A percentile compares a stretch with the other conserved stretches of the same genome.
Conservation (phyloP, 2,888 invertebrate species). For the Allacma fusca region DNA sequence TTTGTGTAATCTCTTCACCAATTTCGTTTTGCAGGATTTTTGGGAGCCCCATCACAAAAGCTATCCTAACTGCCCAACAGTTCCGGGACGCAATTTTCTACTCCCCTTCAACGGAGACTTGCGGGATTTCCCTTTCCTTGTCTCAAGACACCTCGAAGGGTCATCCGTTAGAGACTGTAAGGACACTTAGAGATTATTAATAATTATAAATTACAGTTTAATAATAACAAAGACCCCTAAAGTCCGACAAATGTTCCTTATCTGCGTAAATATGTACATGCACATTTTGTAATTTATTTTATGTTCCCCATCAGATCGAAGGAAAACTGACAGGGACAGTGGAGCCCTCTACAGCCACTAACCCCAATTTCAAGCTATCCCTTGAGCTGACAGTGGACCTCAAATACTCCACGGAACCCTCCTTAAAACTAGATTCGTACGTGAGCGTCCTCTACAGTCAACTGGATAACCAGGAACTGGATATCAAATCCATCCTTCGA, state of each 20-base stretch:
- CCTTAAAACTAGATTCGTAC: constrained; percentile 1
- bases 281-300: neutral
- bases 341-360: neutral
- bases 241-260: too few species aligned
- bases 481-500: constrained; percentile 9
- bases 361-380: neutral
- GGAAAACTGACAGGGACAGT: constrained; percentile 23
- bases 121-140: constrained; percentile 49
- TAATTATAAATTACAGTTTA: too few species aligned
- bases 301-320: constrained; percentile 23
- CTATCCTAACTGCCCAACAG: constrained; percentile 51
- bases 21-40: constrained; percentile 49
- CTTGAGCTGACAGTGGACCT: neutral
- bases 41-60: constrained; percentile 37
- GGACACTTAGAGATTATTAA: neutral
- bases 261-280: too few species aligned
- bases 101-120: constrained; percentile 55
- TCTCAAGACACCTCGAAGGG: constrained; percentile 46
- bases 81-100: constrained; percentile 49
- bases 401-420: constrained; percentile 2
- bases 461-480: constrained; percentile 16
- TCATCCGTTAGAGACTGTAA: constrained; percentile 48
- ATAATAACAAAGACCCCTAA: too few species aligned
- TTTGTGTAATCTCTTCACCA: too few species aligned
- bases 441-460: neutral